These are phyloP conservation scores for Drosophila orena DNA, from an alignment of 1,140 invertebrate species.

Conservation along the genomic window DNA sequence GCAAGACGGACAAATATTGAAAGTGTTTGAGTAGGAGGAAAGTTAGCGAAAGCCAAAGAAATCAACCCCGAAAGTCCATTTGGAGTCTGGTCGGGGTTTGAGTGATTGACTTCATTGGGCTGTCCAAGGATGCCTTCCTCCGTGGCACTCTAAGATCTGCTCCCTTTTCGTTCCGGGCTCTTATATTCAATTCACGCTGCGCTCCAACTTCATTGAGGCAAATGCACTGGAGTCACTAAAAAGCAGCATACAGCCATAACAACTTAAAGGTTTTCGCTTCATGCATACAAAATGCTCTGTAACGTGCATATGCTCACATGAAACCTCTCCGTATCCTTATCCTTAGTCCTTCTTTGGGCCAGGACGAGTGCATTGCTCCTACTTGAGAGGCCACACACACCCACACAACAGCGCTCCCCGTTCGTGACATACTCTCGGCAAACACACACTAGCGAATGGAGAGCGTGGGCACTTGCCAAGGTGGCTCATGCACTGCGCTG, in stretches of 20 bases:
- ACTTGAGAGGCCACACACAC: slow-evolving; percentile 56
- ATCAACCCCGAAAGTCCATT: slow-evolving; percentile 62
- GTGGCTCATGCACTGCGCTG: slow-evolving; percentile 22
- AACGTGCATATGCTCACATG: slow-evolving; percentile 45
- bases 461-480: slow-evolving; percentile 37
- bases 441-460: slow-evolving; percentile 20
- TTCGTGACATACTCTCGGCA: slow-evolving; percentile 73
- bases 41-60: slow-evolving; percentile 48
- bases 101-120: slow-evolving; percentile 72
- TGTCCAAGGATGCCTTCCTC: slow-evolving; percentile 16
- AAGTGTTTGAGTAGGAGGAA: slow-evolving; percentile 71
- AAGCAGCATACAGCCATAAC: slow-evolving; percentile 35
- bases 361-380: slow-evolving; percentile 76
- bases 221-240: slow-evolving; percentile 66
- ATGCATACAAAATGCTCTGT: slow-evolving; percentile 63
- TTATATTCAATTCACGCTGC: slow-evolving; percentile 58
- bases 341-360: slow-evolving; percentile 45
- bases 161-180: neutral
- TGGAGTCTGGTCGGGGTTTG: slow-evolving; percentile 46
- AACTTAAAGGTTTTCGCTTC: slow-evolving; percentile 76
- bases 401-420: neutral
- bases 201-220: slow-evolving; percentile 68
- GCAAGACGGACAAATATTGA: slow-evolving; percentile 70
- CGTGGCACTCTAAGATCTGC: neutral
- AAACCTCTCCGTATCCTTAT: slow-evolving; percentile 32